Conservation (phyloP, 1,140 invertebrate genomes). For the Aphelinus certus region DNA sequence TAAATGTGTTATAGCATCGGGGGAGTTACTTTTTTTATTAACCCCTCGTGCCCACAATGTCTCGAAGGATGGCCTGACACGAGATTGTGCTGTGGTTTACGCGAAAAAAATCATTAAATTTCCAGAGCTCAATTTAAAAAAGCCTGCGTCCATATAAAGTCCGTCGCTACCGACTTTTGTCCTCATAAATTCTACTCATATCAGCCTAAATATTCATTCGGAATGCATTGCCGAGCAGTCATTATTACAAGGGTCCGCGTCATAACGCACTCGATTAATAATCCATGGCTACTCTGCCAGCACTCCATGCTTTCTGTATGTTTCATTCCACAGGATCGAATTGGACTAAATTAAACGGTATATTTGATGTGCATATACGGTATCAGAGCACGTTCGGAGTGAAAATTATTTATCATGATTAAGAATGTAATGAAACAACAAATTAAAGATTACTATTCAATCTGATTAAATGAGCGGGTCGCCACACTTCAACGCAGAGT, state of each 20-base stretch:
- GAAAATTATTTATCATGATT: too few species aligned
- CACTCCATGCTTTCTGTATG: background rate
- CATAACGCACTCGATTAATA: constrained; percentile 29
- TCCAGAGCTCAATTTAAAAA: constrained; percentile 13
- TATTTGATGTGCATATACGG: too few species aligned
- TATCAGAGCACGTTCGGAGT: too few species aligned
- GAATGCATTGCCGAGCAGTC: constrained; percentile 13
- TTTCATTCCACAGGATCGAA: background rate
- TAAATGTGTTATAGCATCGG: background rate
- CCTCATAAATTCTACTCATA: constrained; percentile 1
- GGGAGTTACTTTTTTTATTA: background rate
- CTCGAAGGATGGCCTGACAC: background rate
- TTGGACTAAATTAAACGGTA: too few species aligned
- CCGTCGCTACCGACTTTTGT: background rate
- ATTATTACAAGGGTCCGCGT: constrained; percentile 25
- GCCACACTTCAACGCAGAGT: too few species aligned
- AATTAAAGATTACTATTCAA: too few species aligned
- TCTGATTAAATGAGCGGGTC: too few species aligned
- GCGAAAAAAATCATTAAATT: constrained; percentile 10
- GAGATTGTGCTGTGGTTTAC: too few species aligned
- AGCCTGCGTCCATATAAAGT: background rate
- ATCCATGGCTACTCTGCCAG: background rate
- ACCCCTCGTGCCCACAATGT: background rate
- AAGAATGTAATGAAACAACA: too few species aligned
- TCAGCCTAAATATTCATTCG: constrained; percentile 24